phyloP scores from a whole-genome alignment of 2,113 vertebrate genomes.

The Dendrocopos noguchii region DNA sequence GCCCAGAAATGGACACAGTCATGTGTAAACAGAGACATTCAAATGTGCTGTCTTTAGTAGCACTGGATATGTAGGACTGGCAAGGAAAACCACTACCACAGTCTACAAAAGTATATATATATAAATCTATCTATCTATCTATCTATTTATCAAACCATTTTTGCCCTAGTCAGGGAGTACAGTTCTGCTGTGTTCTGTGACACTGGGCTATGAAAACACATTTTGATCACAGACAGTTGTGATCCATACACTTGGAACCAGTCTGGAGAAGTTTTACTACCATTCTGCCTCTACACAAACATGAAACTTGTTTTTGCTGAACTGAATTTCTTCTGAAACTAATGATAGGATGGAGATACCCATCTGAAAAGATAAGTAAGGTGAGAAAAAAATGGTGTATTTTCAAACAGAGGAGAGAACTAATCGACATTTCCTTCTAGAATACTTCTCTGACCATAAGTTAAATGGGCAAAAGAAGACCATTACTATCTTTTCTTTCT shows the following conservation, averaged over 20 bases:
- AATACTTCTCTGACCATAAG: not conserved
- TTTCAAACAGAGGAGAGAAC: not conserved
- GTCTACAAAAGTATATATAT: not conserved
- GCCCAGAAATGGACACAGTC: too few relatives aligned
- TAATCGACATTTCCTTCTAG: not conserved
- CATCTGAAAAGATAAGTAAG: not conserved
- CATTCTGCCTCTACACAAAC: fast-evolving
- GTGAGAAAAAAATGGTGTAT: too few relatives aligned
- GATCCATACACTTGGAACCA: not conserved
- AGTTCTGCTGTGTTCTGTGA: not conserved
- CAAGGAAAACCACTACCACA: not conserved
- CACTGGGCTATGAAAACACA: not conserved
- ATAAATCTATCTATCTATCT: too few relatives aligned
- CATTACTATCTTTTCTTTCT: not conserved
- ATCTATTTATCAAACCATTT: not conserved
- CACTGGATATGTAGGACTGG: not conserved
- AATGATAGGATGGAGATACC: not conserved
- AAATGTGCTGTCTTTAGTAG: not conserved
- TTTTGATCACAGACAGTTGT: not conserved
- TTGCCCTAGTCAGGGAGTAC: not conserved
- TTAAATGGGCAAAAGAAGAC: not conserved
- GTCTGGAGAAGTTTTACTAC: not conserved
- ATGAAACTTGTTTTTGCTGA: not conserved
- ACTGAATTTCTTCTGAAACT: not conserved
- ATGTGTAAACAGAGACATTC: not conserved